Evolutionary conservation across 1,140 invertebrate genomes (phyloP).

Genomic region (Homalodisca vitripennis): DNA sequence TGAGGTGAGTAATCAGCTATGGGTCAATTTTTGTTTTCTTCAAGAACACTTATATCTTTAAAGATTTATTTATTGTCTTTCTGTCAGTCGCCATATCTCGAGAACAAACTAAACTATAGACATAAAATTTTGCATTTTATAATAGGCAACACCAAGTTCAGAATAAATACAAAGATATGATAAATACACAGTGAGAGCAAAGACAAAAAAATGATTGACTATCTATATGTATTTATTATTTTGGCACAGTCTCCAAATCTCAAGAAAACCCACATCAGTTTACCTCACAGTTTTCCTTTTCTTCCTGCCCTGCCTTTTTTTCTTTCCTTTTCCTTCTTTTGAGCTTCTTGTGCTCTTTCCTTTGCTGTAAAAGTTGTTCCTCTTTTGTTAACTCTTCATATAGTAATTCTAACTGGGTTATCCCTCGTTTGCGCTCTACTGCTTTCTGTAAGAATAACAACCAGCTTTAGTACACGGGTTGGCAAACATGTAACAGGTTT

Average conservation of each 20-base stretch:
- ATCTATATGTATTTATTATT: not conserved
- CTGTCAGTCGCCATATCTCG: too few relatives aligned
- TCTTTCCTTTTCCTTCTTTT: constrained; percentile 83
- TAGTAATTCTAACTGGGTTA: constrained; percentile 79
- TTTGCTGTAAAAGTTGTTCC: constrained; percentile 77
- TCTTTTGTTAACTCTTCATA: constrained; percentile 80
- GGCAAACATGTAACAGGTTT: not conserved
- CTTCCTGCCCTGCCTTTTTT: constrained; percentile 54
- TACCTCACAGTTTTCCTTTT: constrained; percentile 48
- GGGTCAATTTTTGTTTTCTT: too few relatives aligned
- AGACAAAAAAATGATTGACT: not conserved
- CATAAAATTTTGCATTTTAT: too few relatives aligned
- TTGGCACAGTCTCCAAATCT: not conserved
- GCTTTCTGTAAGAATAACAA: constrained; percentile 61
- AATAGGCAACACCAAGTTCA: too few relatives aligned
- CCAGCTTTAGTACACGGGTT: not conserved
- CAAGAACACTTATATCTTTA: too few relatives aligned
- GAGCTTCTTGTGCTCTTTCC: constrained; percentile 83
- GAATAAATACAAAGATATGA: too few relatives aligned
- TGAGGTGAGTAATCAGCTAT: too few relatives aligned
- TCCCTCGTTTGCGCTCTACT: constrained; percentile 83
- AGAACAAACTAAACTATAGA: too few relatives aligned
- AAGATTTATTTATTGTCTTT: too few relatives aligned
- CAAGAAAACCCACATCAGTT: not conserved
- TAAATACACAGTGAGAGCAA: too few relatives aligned